These are phyloP conservation scores for Penaeus indicus DNA, from an alignment of 1,140 invertebrate species.

Conservation along the genomic window DNA sequence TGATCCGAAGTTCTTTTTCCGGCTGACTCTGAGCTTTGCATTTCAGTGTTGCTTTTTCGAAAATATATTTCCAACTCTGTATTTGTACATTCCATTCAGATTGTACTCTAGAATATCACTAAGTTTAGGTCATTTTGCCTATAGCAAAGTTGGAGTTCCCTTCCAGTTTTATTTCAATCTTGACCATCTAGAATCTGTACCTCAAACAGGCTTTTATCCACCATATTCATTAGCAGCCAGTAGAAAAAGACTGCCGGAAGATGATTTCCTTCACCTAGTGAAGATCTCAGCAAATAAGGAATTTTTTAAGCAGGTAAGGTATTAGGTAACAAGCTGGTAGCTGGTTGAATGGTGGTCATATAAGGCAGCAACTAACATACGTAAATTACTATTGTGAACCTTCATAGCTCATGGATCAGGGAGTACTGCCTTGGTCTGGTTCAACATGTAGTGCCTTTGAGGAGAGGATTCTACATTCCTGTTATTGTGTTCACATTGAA, in stretches of 20 bases:
- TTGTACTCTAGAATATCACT: not conserved
- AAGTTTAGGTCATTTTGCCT: not conserved
- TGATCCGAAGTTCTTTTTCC: not conserved
- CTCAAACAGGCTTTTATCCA: conserved; percentile 16
- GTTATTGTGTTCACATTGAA: too few relatives aligned
- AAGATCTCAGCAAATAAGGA: conserved; percentile 38
- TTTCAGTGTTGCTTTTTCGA: conserved; percentile 42
- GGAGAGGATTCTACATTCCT: too few relatives aligned
- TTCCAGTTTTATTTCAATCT: conserved; percentile 36
- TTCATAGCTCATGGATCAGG: too few relatives aligned
- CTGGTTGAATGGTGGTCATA: too few relatives aligned
- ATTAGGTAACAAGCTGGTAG: not conserved
- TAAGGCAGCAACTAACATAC: too few relatives aligned
- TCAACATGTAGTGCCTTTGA: too few relatives aligned
- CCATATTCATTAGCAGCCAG: not conserved
- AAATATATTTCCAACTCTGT: conserved; percentile 26
- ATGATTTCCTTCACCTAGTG: not conserved
- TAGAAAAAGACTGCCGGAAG: not conserved
- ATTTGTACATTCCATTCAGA: conserved; percentile 10
- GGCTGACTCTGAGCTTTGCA: conserved; percentile 12
- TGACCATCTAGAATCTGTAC: conserved; percentile 18
- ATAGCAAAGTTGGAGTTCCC: not conserved
- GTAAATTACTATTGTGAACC: too few relatives aligned
- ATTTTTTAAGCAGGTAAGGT: conserved; percentile 16
- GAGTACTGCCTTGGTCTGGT: too few relatives aligned